Evolutionary conservation across 2,888 invertebrate genomes (phyloP).

Genomic region (Agrochola lychnidis): DNA sequence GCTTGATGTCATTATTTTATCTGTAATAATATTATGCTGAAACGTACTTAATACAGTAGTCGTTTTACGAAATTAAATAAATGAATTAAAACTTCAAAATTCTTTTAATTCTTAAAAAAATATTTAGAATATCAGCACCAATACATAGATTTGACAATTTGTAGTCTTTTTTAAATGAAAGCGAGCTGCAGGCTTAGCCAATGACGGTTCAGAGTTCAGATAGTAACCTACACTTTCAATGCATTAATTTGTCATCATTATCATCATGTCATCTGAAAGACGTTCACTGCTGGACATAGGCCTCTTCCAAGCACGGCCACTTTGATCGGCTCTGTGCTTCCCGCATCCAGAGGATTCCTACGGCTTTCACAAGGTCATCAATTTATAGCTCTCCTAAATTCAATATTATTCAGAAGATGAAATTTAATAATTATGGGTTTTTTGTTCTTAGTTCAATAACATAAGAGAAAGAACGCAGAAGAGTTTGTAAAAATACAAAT

Average conservation of each 20-base stretch:
- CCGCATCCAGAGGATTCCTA: too few relatives aligned
- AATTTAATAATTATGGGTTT: too few relatives aligned
- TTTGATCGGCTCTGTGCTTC: too few relatives aligned
- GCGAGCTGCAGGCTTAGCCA: too few relatives aligned
- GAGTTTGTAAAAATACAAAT: slow-evolving; percentile 48
- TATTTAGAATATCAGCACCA: too few relatives aligned
- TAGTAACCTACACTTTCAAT: neutral
- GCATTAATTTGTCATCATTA: too few relatives aligned
- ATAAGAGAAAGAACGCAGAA: slow-evolving; percentile 25
- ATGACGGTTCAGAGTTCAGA: too few relatives aligned
- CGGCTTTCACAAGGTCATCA: too few relatives aligned
- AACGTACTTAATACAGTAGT: neutral
- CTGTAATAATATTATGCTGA: neutral
- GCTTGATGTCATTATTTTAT: neutral
- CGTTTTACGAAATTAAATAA: neutral
- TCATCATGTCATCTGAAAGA: too few relatives aligned
- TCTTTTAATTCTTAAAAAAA: neutral
- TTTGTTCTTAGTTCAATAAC: neutral
- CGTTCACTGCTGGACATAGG: too few relatives aligned
- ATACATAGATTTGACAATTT: neutral
- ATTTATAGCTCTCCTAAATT: neutral
- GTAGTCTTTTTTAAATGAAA: neutral
- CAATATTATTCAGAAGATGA: neutral
- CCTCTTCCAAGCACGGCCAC: too few relatives aligned
- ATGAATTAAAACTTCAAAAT: neutral